Conservation (phyloP, 2,113 vertebrate genomes). For the Recurvirostra avosetta region DNA sequence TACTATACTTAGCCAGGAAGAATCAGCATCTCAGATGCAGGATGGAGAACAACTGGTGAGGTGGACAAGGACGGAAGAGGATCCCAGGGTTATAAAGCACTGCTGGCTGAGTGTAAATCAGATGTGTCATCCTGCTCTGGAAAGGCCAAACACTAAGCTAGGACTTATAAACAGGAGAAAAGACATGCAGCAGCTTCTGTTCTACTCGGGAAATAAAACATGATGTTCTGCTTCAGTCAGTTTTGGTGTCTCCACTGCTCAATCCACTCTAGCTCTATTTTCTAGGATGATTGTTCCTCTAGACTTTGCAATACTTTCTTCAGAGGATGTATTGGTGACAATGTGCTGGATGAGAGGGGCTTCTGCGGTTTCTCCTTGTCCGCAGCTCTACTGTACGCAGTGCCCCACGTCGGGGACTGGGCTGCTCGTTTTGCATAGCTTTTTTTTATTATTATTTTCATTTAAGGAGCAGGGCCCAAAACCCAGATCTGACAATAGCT, state of each 20-base stretch:
- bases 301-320: background rate
- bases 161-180: background rate
- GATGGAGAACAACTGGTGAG: background rate
- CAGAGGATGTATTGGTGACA: rapidly evolving
- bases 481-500: background rate
- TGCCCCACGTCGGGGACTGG: rapidly evolving
- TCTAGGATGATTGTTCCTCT: background rate
- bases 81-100: background rate
- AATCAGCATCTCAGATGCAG: background rate
- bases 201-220: background rate
- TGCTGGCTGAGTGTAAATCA: background rate
- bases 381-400: rapidly evolving
- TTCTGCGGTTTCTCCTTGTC: background rate
- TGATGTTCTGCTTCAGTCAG: background rate
- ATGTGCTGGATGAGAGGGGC: rapidly evolving
- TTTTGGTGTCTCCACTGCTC: background rate
- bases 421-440: background rate
- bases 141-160: background rate
- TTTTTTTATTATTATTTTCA: background rate
- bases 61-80: background rate
- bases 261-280: background rate
- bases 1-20: background rate
- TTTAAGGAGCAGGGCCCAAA: background rate
- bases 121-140: background rate
- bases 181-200: background rate